Percentiles rank a stretch among this genome's conserved stretches.
Evolutionary conservation across 1,140 invertebrate genomes (phyloP).

Genomic region (Zaprionus davidi): DNA sequence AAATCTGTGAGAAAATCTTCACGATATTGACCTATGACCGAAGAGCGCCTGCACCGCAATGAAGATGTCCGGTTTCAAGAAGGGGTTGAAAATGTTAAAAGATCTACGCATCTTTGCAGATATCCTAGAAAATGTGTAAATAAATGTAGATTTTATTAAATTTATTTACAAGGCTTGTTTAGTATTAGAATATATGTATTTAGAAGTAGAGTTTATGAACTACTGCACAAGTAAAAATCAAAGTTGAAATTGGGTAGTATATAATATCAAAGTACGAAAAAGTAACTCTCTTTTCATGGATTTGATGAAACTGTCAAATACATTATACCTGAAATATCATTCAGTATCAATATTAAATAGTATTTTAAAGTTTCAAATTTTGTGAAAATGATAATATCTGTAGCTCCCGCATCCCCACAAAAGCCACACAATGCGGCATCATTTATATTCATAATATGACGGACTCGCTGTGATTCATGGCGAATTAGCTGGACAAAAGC

Average conservation of each 20-base stretch:
- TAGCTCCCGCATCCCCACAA: not conserved
- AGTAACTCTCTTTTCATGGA: no score
- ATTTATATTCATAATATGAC: constrained; percentile 68
- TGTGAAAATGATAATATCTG: not conserved
- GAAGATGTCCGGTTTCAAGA: constrained; percentile 21
- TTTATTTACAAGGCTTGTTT: not conserved
- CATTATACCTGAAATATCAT: no score
- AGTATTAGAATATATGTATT: not conserved
- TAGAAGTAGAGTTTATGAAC: not conserved
- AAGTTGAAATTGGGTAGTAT: no score
- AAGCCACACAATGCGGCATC: constrained; percentile 61
- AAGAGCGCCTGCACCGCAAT: constrained; percentile 19
- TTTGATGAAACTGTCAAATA: no score
- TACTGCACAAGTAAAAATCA: no score
- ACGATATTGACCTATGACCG: constrained; percentile 71
- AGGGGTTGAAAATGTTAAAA: constrained; percentile 31
- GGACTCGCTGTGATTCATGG: constrained; percentile 45
- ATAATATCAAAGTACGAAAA: no score
- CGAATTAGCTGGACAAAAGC: constrained; percentile 65
- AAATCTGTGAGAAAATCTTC: constrained; percentile 78
- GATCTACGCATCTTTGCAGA: constrained; percentile 16
- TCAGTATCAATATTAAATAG: not conserved
- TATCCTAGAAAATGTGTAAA: not conserved
- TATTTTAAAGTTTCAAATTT: not conserved
- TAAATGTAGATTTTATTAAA: not conserved